Evolutionary conservation across 2,797 vertebrate species (phyloP), one percentile per base, ranked within the genome.

Genomic region (Adrianichthys oophorus): DNA sequence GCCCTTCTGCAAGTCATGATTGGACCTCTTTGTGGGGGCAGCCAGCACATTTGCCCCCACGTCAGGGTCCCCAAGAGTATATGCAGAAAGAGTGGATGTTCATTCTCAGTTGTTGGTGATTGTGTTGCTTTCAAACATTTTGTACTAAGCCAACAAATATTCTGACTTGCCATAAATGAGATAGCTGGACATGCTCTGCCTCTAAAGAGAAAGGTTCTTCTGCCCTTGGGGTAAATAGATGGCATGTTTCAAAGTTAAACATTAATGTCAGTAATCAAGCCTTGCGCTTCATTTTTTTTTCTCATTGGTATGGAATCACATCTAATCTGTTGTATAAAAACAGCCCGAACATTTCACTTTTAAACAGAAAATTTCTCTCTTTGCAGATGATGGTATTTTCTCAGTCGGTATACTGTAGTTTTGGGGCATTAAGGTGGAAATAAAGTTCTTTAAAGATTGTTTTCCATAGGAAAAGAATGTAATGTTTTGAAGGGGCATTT

Each of bases 401-500:
- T 72, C 61, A 42, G 48, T 73, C 62, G 26, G 60, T 76, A 52
- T 68, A 68, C 53, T 77, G 41, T 78, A 41, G 56, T 75, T 61
- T 62, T 63, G 50, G 69, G 62, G 41, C 19, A 1, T 56, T 43
- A 49, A 52, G 60, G 59, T 75, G 51, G 62, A 63, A 73, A 58
- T 8, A 64, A 59, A 65, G 84, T 74, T 83, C 75, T 86, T 67
- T 75, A 83, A 59, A 78, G 59, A 44, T 72, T 74, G 79, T 82
- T 45, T 72, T 75, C 68, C 79, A 85, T 74, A 86, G 48, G 71
- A 66, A 70, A 76, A 77, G 87, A 90, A 88, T 89, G 83, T 90
- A 90, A 62, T 54, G 65, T 75, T 77, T 69, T 59, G 64, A 80
- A 62, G 53, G 49, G 64, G 53, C 48, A 12, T 75, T 80, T 70